These are phyloP conservation scores for Scomber japonicus DNA, from an alignment of 2,113 vertebrate species.

Conservation along the genomic window DNA sequence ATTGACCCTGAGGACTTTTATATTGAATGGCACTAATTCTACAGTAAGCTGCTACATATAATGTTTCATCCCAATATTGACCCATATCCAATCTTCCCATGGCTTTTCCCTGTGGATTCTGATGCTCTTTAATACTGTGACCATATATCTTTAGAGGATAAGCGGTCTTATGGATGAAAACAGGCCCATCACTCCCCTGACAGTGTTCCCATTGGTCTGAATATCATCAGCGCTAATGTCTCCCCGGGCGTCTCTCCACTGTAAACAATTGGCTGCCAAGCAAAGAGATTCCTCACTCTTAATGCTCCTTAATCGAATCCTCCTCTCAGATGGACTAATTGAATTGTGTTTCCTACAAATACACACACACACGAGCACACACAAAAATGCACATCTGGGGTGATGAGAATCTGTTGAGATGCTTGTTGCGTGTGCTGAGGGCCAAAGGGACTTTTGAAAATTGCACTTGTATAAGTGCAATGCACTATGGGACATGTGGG, in stretches of 20 bases:
- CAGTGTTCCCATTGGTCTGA: slow-evolving; percentile 55
- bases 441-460: slow-evolving; percentile 49
- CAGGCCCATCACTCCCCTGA: slow-evolving; percentile 42
- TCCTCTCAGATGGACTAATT: slow-evolving; percentile 68
- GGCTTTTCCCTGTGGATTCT: slow-evolving; percentile 23
- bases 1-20: neutral
- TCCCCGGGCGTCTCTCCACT: slow-evolving; percentile 54
- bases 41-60: neutral
- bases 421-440: slow-evolving; percentile 33
- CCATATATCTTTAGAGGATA: slow-evolving; percentile 44
- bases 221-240: slow-evolving; percentile 57
- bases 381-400: slow-evolving; percentile 30
- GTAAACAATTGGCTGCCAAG: slow-evolving; percentile 67
- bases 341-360: slow-evolving; percentile 53
- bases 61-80: slow-evolving; percentile 30
- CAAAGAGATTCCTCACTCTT: slow-evolving; percentile 61
- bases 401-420: slow-evolving; percentile 54
- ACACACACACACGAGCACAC: slow-evolving; percentile 16
- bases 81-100: slow-evolving; percentile 23
- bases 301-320: slow-evolving; percentile 64
- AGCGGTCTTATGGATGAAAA: slow-evolving; percentile 36
- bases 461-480: slow-evolving; percentile 45
- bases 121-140: slow-evolving; percentile 32
- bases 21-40: neutral
- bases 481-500: slow-evolving; percentile 56